These are phyloP conservation scores for Tychaedon coryphoeus DNA, from an alignment of 2,113 vertebrate genomes.

Conservation along the genomic window DNA sequence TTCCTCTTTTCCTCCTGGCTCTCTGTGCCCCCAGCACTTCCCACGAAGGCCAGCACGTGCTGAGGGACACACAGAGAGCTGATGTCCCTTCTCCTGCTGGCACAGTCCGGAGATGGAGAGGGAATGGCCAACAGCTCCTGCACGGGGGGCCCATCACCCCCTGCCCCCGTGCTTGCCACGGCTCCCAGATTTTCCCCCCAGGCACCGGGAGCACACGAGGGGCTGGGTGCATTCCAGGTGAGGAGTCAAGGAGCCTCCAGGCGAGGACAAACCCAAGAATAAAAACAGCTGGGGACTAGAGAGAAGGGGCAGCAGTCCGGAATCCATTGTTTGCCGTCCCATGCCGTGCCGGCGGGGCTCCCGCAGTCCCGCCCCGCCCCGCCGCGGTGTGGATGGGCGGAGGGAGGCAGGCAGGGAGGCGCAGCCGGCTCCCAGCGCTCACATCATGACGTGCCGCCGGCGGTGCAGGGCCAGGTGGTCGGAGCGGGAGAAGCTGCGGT, in stretches of 20 bases:
- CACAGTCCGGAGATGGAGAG: background rate
- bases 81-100: background rate
- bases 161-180: background rate
- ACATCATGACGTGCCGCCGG: slow-evolving; percentile 95
- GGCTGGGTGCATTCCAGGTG: background rate
- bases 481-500: slow-evolving; percentile 95
- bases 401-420: too few species aligned
- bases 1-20: background rate
- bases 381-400: background rate
- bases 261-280: background rate
- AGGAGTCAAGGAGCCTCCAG: background rate
- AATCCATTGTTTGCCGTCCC: background rate
- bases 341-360: background rate
- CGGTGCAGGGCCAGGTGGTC: slow-evolving; percentile 95
- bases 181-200: background rate
- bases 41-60: rapidly evolving
- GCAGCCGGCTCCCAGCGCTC: slow-evolving; percentile 37
- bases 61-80: background rate
- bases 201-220: background rate
- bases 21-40: background rate
- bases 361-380: background rate
- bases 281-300: background rate
- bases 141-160: rapidly evolving
- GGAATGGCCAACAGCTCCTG: background rate
- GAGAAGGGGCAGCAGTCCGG: background rate